Base-by-base conservation (phyloP, 2,797 vertebrate genomes). In the Pipistrellus kuhlii region DNA sequence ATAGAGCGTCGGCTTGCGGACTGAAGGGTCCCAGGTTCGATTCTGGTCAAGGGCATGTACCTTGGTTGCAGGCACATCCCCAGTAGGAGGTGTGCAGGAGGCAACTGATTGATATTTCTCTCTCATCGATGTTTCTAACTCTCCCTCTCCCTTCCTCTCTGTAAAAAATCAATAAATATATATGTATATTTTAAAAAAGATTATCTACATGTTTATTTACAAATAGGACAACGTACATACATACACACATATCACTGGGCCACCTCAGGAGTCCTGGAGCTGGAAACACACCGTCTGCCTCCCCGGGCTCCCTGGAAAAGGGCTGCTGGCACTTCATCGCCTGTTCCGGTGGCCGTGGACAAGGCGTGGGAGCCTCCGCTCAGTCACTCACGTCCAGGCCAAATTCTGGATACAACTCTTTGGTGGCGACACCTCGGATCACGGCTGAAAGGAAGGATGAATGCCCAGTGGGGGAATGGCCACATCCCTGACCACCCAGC, bases 321-420 rank as follows among this genome's bases (percentile, higher is more conserved):
- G 18, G 66, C 44, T 86, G 85, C 62, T 66, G 51, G 71, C 7
- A 8, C 32, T 76, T 90, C 1, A 38, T 41, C 35, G 11, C 35
- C 55, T 32, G 35, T 64, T 55, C n/a, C 73, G 21, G 23, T 30
- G 66, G 68, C 23, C 0, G 0, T 8, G 57, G 72, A 76, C 41
- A 18, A 59, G 44, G 68, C 48, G 77, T 38, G 11, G 12, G 38
- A 53, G 20, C 73, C n/a, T 68, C 32, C 41, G 68, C 71, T 97
- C 98, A 99, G 97, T 99, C 99, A 0, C 98, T 98, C 92, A 99
- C 94, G 55, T 99, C 99, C 96, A 99, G 98, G 77, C 98, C 99
- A 73, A 99, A 99, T 88, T 99, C 98, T 89, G 98, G 97, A 97
- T 99, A 99, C 90, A 99, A 97, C 69, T 99, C 98, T 96, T 98